Conservation (phyloP, 2,797 vertebrate species). For the Rhinophrynus dorsalis region DNA sequence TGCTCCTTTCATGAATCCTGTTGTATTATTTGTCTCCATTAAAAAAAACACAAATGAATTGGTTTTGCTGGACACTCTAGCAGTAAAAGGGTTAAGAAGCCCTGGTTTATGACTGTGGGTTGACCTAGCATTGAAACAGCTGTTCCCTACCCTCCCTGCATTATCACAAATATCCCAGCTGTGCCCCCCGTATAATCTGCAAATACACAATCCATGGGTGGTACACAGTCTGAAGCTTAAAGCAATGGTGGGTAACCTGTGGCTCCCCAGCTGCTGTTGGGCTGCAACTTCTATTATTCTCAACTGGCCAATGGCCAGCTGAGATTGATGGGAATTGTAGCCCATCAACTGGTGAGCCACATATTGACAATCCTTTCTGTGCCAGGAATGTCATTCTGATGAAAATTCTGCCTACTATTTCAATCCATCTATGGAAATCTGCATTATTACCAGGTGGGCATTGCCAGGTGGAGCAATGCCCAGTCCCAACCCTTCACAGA, state of each 20-base stretch:
- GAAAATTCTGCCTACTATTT: constrained; percentile 4
- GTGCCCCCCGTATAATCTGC: constrained; percentile 26
- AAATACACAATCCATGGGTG: constrained; percentile 36
- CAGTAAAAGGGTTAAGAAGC: neutral
- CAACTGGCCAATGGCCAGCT: no score
- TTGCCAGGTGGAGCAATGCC: neutral
- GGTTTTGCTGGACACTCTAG: neutral
- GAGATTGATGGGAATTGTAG: no score
- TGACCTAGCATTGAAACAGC: neutral
- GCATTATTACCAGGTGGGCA: constrained; percentile 2
- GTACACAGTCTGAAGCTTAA: neutral
- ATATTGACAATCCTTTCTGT: no score
- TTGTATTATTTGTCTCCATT: neutral
- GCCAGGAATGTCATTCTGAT: no score
- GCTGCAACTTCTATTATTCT: no score
- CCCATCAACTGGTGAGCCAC: no score
- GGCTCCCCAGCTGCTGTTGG: no score
- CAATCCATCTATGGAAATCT: constrained; percentile 11
- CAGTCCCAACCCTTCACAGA: neutral
- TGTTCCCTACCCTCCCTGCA: neutral
- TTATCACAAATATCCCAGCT: neutral
- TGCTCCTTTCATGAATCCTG: neutral
- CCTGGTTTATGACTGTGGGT: neutral
- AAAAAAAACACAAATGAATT: no score
- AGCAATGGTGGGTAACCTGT: constrained; percentile 13